Conservation (phyloP, 1,140 invertebrate genomes). For the Subanguina moxae region DNA sequence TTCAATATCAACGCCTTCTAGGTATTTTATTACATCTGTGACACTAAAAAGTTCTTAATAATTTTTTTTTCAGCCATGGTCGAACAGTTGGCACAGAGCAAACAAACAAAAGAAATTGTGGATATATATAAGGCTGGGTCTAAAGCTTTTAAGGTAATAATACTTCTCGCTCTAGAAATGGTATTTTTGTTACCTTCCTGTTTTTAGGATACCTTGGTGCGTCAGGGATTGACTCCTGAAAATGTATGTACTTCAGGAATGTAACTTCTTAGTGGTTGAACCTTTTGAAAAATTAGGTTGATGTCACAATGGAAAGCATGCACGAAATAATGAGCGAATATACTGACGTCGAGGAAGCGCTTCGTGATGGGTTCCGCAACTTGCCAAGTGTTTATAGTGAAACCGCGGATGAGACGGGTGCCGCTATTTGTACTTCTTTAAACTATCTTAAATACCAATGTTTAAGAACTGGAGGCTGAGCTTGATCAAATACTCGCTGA, state of each 20-base stretch:
- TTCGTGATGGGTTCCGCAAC: constrained; percentile 41
- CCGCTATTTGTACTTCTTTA: constrained; percentile 5
- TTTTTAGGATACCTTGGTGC: constrained; percentile 29
- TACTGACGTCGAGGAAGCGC: constrained; percentile 46
- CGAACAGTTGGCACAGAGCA: constrained; percentile 47
- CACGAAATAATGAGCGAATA: constrained; percentile 52
- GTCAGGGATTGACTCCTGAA: constrained; percentile 50
- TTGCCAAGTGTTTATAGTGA: constrained; percentile 1
- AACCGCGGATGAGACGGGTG: neutral
- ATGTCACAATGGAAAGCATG: constrained; percentile 50
- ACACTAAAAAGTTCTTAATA: neutral
- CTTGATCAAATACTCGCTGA: constrained; percentile 40
- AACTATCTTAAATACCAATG: neutral
- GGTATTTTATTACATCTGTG: neutral
- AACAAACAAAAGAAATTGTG: constrained; percentile 54
- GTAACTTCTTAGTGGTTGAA: constrained; percentile 4
- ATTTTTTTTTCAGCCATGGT: constrained; percentile 42
- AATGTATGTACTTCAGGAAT: constrained; percentile 31
- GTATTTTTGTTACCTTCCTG: too few species aligned
- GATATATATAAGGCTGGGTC: constrained; percentile 52
- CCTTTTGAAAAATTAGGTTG: constrained; percentile 39
- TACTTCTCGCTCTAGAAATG: too few species aligned
- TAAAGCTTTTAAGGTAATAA: constrained; percentile 44
- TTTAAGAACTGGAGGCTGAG: constrained; percentile 41
- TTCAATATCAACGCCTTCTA: constrained; percentile 46